phyloP scores from a whole-genome alignment of 1,140 invertebrate species.

The Bombyx mori region ASM3026992v2 NC_085110.1:17293001-17293500 shows the following conservation, averaged over 20 bases:
- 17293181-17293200: constrained; percentile 5
- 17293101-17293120: constrained; percentile 64
- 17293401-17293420: no score
- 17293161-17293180: constrained; percentile 16
- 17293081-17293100: constrained; percentile 69
- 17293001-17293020: constrained; percentile 71
- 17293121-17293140: constrained; percentile 35
- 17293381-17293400: no score
- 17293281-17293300: neutral
- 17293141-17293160: constrained; percentile 40
- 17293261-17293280: neutral
- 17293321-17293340: no score
- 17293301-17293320: no score
- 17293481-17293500: no score
- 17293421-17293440: no score
- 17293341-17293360: no score
- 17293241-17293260: neutral
- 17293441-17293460: no score
- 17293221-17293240: neutral
- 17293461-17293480: no score
- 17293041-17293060: constrained; percentile 66
- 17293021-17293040: constrained; percentile 63
- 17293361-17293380: no score
- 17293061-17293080: constrained; percentile 49
- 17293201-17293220: constrained; percentile 1